These are phyloP conservation scores for Netelia fuscicornis DNA, from an alignment of 2,888 invertebrate species.

Conservation along the genomic window DNA sequence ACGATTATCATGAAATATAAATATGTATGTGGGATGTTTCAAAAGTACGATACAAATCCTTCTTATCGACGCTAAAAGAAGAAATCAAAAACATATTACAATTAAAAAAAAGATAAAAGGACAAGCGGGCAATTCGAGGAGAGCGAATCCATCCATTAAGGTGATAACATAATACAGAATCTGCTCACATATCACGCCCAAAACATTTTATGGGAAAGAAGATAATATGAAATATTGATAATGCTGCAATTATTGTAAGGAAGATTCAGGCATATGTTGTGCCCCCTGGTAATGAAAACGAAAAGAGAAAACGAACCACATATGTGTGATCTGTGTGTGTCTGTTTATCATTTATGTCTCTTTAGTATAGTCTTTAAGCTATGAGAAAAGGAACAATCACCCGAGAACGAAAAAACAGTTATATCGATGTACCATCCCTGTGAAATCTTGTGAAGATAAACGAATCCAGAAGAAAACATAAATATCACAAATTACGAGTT, in stretches of 20 bases:
- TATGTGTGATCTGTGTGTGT: conserved; percentile 7
- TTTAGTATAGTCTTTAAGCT: conserved; percentile 56
- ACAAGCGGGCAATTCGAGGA: conserved; percentile 46
- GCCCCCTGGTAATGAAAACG: conserved; percentile 50
- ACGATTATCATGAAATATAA: conserved; percentile 51
- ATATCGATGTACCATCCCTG: conserved; percentile 41
- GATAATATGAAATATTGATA: conserved; percentile 25
- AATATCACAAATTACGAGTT: conserved; percentile 4
- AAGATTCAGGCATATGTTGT: conserved; percentile 58
- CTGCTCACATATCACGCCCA: conserved; percentile 69
- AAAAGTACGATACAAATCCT: conserved; percentile 26
- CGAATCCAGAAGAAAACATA: conserved; percentile 7
- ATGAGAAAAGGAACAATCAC: conserved; percentile 52
- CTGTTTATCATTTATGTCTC: conserved; percentile 45
- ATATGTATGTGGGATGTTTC: conserved; percentile 1
- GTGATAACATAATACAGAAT: conserved; percentile 66
- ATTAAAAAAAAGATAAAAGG: not conserved
- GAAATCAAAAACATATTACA: conserved; percentile 7
- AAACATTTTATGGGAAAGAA: conserved; percentile 56
- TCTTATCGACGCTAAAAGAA: not conserved
- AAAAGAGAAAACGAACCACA: conserved; percentile 30
- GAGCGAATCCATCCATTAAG: conserved; percentile 69
- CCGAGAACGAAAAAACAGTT: conserved; percentile 19
- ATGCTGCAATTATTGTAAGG: conserved; percentile 61
- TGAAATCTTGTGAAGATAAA: conserved; percentile 23